Percentiles rank a stretch among this genome's conserved stretches.
phyloP scores from a whole-genome alignment of 1,140 invertebrate species.

The Saccostrea glomerata region DNA sequence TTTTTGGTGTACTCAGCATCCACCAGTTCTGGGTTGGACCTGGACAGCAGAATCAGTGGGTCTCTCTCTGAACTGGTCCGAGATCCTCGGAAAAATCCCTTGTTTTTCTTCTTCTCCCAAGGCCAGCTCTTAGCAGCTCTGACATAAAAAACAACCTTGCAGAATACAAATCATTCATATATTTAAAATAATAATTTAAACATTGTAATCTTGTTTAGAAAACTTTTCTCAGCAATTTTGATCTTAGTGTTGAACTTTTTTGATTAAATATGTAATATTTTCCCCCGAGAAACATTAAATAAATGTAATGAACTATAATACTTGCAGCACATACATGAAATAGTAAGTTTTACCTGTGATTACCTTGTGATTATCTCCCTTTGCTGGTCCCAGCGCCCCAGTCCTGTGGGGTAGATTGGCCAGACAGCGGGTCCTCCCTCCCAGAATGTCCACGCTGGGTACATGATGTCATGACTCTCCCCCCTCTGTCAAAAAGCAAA shows the following conservation, averaged over 20 bases:
- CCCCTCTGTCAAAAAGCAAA: constrained; percentile 7
- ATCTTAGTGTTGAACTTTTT: no score
- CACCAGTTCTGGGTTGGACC: constrained; percentile 87
- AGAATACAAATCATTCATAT: constrained; percentile 34
- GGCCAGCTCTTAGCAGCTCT: constrained; percentile 83
- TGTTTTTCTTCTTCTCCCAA: constrained; percentile 88
- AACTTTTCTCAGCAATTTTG: no score
- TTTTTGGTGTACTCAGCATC: constrained; percentile 98
- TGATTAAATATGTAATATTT: no score
- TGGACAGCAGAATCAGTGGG: constrained; percentile 91
- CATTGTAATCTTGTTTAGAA: no score
- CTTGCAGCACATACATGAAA: neutral
- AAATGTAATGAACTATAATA: neutral
- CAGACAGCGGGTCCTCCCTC: constrained; percentile 96
- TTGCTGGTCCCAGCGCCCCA: constrained; percentile 95
- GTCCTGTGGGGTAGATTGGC: constrained; percentile 92
- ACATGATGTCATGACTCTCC: constrained; percentile 95
- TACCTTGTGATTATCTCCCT: constrained; percentile 85
- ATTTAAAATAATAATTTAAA: neutral
- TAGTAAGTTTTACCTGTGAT: neutral
- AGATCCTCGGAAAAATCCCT: constrained; percentile 95
- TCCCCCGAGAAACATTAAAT: neutral
- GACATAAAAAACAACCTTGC: constrained; percentile 40
- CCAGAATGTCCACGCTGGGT: constrained; percentile 99
- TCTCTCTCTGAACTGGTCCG: constrained; percentile 94